Percentiles rank a stretch among this genome's conserved stretches.
phyloP scores from a whole-genome alignment of 2,888 invertebrate species.

The Macrophya alboannulata region DNA sequence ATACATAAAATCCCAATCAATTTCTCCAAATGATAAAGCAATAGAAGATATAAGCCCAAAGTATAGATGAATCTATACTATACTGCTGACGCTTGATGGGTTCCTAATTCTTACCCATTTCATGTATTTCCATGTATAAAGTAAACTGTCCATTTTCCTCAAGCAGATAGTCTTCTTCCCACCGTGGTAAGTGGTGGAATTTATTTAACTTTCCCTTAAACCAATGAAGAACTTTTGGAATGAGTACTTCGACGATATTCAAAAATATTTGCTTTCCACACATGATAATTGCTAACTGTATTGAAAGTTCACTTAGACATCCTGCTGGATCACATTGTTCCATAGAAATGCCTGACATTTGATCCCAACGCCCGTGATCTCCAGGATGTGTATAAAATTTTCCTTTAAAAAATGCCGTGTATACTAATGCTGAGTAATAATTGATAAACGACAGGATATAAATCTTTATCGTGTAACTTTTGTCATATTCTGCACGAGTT shows the following conservation, averaged over 20 bases:
- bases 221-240: constrained; percentile 79
- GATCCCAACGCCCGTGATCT: constrained; percentile 69
- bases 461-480: constrained; percentile 76
- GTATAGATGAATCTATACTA: not conserved
- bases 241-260: constrained; percentile 80
- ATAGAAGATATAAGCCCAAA: not conserved
- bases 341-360: constrained; percentile 68
- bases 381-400: constrained; percentile 80
- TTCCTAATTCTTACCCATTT: constrained; percentile 72
- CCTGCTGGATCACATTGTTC: constrained; percentile 81
- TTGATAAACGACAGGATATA: constrained; percentile 77
- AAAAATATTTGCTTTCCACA: constrained; percentile 82
- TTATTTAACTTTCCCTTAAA: constrained; percentile 48
- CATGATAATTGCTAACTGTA: constrained; percentile 83
- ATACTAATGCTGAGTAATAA: constrained; percentile 75
- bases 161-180: constrained; percentile 77
- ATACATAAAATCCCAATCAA: not conserved
- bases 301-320: constrained; percentile 83
- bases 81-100: not conserved
- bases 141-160: constrained; percentile 71
- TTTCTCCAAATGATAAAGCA: not conserved
- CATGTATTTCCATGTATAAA: constrained; percentile 74
- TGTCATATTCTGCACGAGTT: constrained; percentile 74
- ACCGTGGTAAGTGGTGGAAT: constrained; percentile 69
- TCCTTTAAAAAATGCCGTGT: constrained; percentile 79